A percentile compares a stretch with the other conserved stretches of the same genome.
Evolutionary conservation across 2,113 vertebrate genomes (phyloP).

Genomic region (Oxyruncus cristatus): DNA sequence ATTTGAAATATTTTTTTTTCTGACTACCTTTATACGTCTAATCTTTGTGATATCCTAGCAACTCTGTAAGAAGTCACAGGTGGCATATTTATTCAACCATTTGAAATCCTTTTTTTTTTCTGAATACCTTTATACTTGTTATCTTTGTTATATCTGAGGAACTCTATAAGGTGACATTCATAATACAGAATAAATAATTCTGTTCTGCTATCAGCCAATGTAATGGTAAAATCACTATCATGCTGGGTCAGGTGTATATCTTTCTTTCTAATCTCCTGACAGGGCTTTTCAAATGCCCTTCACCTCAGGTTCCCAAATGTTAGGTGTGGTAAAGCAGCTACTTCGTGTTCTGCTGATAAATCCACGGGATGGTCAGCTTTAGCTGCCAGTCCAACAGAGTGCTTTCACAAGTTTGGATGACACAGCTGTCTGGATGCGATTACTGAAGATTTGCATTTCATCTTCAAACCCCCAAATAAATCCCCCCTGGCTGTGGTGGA

Average conservation of each 20-base stretch:
- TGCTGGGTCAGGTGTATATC: background rate
- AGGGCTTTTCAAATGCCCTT: background rate
- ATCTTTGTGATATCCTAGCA: background rate
- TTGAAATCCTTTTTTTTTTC: background rate
- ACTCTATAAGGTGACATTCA: background rate
- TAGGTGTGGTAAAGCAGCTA: background rate
- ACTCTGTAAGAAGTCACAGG: background rate
- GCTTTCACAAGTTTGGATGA: background rate
- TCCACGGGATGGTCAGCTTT: background rate
- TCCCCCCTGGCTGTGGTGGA: background rate
- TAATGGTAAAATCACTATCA: background rate
- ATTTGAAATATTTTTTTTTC: background rate
- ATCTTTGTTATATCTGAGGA: background rate
- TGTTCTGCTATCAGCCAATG: background rate
- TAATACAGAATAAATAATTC: background rate
- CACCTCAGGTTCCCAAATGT: background rate
- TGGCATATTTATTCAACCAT: background rate
- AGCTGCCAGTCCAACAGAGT: background rate
- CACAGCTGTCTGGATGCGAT: background rate
- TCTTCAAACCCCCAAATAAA: background rate
- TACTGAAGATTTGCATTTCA: background rate
- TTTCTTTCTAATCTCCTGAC: background rate
- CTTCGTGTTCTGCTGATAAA: background rate
- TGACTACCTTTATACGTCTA: background rate
- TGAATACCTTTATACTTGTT: background rate